Percentiles rank a stretch among this genome's conserved stretches.
Conservation (phyloP, 2,113 vertebrate genomes). For the Oreocharis arfaki region DNA sequence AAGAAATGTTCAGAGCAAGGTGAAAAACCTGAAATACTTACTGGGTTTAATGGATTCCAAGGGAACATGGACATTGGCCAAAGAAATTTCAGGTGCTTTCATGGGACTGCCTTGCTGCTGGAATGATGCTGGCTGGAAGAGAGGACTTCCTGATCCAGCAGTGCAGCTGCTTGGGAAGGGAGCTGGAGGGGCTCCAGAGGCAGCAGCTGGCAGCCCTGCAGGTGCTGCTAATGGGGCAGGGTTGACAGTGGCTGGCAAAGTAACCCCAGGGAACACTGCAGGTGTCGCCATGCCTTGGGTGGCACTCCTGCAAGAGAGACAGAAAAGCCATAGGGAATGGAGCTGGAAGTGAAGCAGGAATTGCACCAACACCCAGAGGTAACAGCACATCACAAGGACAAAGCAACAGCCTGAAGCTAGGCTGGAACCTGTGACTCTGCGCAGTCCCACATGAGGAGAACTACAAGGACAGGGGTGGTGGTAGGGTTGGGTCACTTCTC, state of each 20-base stretch:
- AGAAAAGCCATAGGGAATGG: neutral
- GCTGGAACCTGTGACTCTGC: neutral
- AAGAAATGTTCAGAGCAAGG: neutral
- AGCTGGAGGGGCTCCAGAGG: conserved; percentile 48
- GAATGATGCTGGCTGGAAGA: conserved; percentile 74
- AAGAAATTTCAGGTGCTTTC: conserved; percentile 76
- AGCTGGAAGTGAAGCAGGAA: neutral
- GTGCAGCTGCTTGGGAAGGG: conserved; percentile 50
- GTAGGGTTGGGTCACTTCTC: neutral
- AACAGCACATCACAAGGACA: neutral
- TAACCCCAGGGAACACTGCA: conserved; percentile 39
- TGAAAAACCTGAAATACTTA: conserved; percentile 68
- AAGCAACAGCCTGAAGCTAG: neutral
- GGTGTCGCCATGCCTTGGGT: conserved; percentile 26
- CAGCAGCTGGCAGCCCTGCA: neutral
- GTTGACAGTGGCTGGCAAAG: conserved; percentile 14
- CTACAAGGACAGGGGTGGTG: neutral
- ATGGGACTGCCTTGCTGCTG: conserved; percentile 76
- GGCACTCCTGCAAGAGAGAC: conserved; percentile 61
- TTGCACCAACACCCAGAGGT: neutral
- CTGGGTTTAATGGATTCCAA: conserved; percentile 91
- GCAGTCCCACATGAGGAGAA: fast-evolving
- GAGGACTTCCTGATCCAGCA: conserved; percentile 72
- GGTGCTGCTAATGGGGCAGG: conserved; percentile 15
- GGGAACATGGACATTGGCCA: conserved; percentile 84